Base-by-base conservation (phyloP, 2,113 vertebrate genomes). In the Centropristis striata region DNA sequence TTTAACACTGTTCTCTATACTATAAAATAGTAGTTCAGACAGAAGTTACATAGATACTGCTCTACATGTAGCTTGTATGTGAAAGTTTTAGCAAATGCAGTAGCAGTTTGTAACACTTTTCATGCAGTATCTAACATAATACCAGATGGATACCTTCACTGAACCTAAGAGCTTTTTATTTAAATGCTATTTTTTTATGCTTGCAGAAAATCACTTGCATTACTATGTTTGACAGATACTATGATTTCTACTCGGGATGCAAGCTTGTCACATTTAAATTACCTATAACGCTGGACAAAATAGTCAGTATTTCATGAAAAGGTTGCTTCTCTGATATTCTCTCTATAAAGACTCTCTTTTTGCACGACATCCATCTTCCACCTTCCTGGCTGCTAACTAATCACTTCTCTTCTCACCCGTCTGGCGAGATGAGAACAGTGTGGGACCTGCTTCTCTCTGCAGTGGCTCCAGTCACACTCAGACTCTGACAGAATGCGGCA, bases 401-500 rank as follows among this genome's bases (percentile, higher is more conserved):
- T 90, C 81, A 67, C 28, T 58, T 73, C 64, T 71, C 14, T 16
- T 60, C 60, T 75, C 65, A 74, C 16, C 39, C 51, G 14, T 86
- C 71, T 82, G 75, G 63, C 53, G 86, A 58, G 83, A 83, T 53
- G 71, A 75, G 85, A 87, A 49, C 67, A 77, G 78, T 18, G 58
- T 74, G 68, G 75, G 66, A 85, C 80, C 86, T 58, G 85, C 84
- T 74, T 41, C 69, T 68, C 81, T 85, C 90, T 87, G 91, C 93
- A 92, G 91, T 82, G 86, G 60, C 90, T 85, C 77, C 50, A 78
- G 64, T 87, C 88, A 51, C 78, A 83, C 53, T 75, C 54, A 4
- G 83, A 23, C 64, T 90, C 81, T 87, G 88, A 90, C 89, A 94
- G 90, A 94, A 93, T 94, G 91, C 86, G 82, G 90, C 86, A 91